Evolutionary conservation across 2,113 vertebrate species (phyloP), one percentile per base, ranked within the genome.

Genomic region (Cyanoramphus novaezelandiae): DNA sequence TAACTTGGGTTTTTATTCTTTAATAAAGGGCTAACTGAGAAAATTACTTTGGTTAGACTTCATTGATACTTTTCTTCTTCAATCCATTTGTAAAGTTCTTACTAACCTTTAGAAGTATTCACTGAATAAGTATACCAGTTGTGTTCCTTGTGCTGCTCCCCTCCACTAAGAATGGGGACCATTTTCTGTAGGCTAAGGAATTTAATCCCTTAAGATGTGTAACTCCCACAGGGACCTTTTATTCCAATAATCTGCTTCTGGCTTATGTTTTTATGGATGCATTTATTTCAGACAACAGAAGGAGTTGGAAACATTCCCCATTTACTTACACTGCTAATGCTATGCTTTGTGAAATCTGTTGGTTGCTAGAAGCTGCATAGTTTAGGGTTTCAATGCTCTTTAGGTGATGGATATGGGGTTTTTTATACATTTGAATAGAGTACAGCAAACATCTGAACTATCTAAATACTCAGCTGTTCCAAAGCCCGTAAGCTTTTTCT

Each of bases 1-100:
- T 79, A 63, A 79, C 67, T 37, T 68, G 67, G 20, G 9, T n/a
- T 92, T 93, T 88, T 43, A 82, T 81, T 91, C 55, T 86, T 83
- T 41, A 91, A 50, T 79, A 93, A 97, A 97, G 95, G 95, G 95
- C 92, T 97, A 95, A 92, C 64, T 93, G 35, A 93, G 60, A 93
- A 94, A 91, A 90, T 52, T 31, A 59, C 25, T 90, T 90, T 85
- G 20, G 13, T 91, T 95, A 84, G 62, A 80, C 25, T 91, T 95
- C 24, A 59, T 21, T 60, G 8, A 47, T 94, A 69, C 28, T 60
- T 90, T 14, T 63, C 29, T 71, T 70, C 52, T 87, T 74, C 35
- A 83, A 76, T 71, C 21, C 23, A 35, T 50, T 88, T 64, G 33
- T 70, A 37, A 91, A 86, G 52, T 63, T 79, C 11, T 50, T 84